Evolutionary conservation across 2,797 vertebrate genomes (phyloP).

Genomic region (Cryptoblepharus egeriae): DNA sequence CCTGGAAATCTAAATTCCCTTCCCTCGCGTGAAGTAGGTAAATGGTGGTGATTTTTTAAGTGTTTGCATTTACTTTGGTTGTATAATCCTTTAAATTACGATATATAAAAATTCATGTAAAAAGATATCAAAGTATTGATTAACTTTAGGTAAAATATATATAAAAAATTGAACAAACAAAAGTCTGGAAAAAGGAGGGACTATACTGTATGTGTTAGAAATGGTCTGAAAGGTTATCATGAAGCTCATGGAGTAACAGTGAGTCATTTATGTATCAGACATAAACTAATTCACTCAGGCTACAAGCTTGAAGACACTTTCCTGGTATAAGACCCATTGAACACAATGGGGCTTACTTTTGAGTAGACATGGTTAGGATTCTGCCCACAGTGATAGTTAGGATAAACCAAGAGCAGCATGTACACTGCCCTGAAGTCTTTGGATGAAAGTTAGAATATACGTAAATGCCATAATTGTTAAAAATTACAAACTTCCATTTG

Average conservation of each 20-base stretch:
- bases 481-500: neutral
- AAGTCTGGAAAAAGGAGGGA: constrained; percentile 10
- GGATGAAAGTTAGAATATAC: neutral
- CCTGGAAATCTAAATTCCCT: constrained; percentile 61
- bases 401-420: too few species aligned
- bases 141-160: constrained; percentile 35
- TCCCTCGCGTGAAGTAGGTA: constrained; percentile 46
- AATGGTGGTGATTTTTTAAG: constrained; percentile 60
- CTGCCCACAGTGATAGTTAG: too few species aligned
- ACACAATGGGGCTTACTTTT: too few species aligned
- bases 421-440: neutral
- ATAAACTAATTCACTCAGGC: neutral
- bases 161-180: constrained; percentile 43
- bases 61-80: constrained; percentile 62
- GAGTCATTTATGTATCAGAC: neutral
- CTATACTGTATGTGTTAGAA: constrained; percentile 3
- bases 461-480: neutral
- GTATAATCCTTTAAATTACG: constrained; percentile 49
- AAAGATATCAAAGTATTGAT: constrained; percentile 36
- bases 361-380: too few species aligned
- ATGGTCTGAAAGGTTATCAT: neutral
- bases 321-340: too few species aligned
- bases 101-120: constrained; percentile 50
- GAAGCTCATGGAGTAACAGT: neutral
- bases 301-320: too few species aligned